Evolutionary conservation across 53 echinoderm and acorn worm species (phyloP).

Genomic region (Pentamera pediparva): DNA sequence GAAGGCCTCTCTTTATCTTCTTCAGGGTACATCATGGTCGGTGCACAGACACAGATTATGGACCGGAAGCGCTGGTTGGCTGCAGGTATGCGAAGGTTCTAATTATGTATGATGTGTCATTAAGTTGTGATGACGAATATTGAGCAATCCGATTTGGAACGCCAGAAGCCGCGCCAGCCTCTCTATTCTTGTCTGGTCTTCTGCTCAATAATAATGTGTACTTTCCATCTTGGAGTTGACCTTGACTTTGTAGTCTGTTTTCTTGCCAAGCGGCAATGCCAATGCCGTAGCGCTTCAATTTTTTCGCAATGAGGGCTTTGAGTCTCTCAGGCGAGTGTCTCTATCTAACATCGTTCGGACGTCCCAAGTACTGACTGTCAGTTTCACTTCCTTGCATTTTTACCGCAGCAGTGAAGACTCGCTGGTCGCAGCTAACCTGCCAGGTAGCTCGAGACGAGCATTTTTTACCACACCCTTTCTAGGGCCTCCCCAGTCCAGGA

Average conservation of each 20-base stretch:
- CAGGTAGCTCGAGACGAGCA: neutral
- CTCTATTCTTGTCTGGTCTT: neutral
- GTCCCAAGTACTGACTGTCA: neutral
- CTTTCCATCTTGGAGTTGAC: neutral
- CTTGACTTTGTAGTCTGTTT: neutral
- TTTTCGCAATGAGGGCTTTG: neutral
- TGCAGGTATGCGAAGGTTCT: neutral
- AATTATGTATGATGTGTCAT: neutral
- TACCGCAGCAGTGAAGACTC: neutral
- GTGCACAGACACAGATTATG: neutral
- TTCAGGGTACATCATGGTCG: neutral
- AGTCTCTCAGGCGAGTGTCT: neutral
- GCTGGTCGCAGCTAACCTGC: neutral
- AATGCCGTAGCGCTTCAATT: neutral
- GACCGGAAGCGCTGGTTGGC: too few species aligned
- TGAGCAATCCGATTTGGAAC: neutral
- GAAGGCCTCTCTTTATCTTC: neutral
- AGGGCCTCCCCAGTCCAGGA: slow-evolving; percentile 24
- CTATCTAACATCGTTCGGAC: too few species aligned
- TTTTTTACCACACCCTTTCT: slow-evolving; percentile 37
- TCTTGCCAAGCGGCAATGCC: neutral
- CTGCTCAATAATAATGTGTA: neutral
- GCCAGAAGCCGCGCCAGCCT: neutral
- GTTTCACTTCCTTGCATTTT: neutral
- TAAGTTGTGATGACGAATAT: neutral